Evolutionary conservation across 2,888 invertebrate species (phyloP), one percentile per base, ranked within the genome.

Genomic region (Sericinus montela): DNA sequence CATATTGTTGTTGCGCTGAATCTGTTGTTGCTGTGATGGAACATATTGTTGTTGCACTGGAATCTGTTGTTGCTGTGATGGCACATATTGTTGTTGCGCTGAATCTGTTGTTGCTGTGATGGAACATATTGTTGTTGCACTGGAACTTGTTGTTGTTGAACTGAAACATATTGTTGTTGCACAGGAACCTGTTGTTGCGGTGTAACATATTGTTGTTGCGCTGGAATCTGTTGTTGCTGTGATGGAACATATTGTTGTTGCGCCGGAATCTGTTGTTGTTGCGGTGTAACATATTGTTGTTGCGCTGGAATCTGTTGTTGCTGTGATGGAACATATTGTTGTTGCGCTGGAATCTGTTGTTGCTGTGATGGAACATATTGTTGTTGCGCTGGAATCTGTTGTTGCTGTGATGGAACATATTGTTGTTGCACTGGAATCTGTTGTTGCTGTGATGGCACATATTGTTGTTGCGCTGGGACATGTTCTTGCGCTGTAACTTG

Each of bases 91-190:
- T 5, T 5, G 25, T 8, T 25, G 25, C 7, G 25, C 25, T 25
- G 25, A n/a, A n/a, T n/a, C 38, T 52, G 61, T 45, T 46, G 56
- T 34, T 45, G 25, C n/a, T n/a, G n/a, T n/a, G n/a, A n/a, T n/a
- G n/a, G n/a, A n/a, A n/a, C n/a, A n/a, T n/a, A n/a, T n/a, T n/a
- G n/a, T n/a, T n/a, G n/a, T n/a, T n/a, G n/a, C n/a, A n/a, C n/a
- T n/a, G n/a, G n/a, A n/a, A n/a, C n/a, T n/a, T n/a, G n/a, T n/a
- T n/a, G n/a, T n/a, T n/a, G n/a, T n/a, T n/a, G n/a, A n/a, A n/a
- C n/a, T n/a, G n/a, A n/a, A n/a, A n/a, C n/a, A n/a, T n/a, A n/a
- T n/a, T n/a, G n/a, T n/a, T n/a, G n/a, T n/a, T n/a, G n/a, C n/a
- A n/a, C n/a, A n/a, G n/a, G n/a, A n/a, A n/a, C n/a, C n/a, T n/a